Evolutionary conservation across 2,888 invertebrate genomes (phyloP), one percentile per base, ranked within the genome.

Genomic region (Nemurella pictetii): DNA sequence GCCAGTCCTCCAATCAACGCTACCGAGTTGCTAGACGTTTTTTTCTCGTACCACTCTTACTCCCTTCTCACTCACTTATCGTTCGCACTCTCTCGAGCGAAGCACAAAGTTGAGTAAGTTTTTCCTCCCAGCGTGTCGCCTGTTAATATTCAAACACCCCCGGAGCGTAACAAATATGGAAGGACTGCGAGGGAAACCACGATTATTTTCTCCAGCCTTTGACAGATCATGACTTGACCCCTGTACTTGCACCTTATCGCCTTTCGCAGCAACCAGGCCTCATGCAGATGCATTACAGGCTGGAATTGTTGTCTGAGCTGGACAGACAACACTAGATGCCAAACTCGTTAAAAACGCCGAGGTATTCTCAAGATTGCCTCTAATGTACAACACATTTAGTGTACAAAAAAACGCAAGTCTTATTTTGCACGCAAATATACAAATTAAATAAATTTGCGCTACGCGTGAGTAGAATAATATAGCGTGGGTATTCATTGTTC

Each of bases 61-160:
- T 32, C 32, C 55, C 20, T 55, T 55, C 55, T 3, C 55, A 55
- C 5, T 20, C 9, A 20, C 55, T 55, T 20, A 55, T 55, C 55
- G 12, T 12, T 55, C 55, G 9, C 55, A 7, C 9, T 55, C 55
- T 55, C 55, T 7, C 55, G 2, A 2, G 29, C 55, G 15, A 55
- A 55, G 55, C 55, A 55, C 55, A 55, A 55, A 78, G 78, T 27
- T 12, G 20, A 29, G 29, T n/a, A 78, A 20, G n/a, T 7, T 35
- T n/a, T 26, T 80, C 5, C 30, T 35, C 80, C 26, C 80, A 80
- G 80, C 80, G 80, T 35, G 36, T 5, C 12, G 35, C 80, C 35
- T 80, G 80, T 80, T 80, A 80, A 80, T 35, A 80, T 80, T 80
- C 80, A 80, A 80, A 32, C 35, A 80, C 80, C 80, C 80, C 80